Evolutionary conservation across 2,888 invertebrate genomes (phyloP), one percentile per base, ranked within the genome.

Genomic region (Ptycholaimellus sp.): DNA sequence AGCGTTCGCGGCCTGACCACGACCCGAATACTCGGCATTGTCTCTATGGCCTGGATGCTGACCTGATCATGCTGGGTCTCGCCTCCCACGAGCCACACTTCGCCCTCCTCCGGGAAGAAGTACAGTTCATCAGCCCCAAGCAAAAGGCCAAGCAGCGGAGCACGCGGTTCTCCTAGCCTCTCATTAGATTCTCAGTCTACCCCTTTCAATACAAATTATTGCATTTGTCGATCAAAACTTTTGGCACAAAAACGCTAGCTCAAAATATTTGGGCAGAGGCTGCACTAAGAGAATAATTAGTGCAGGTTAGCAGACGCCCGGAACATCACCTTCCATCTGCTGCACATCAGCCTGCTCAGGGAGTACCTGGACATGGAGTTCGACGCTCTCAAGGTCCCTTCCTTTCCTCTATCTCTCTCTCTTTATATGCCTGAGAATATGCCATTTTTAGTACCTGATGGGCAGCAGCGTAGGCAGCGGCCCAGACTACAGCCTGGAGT

Each of bases 31-130:
- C 83, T 1, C 48, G 85, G 16, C 93, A 96, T 60, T 96, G 93
- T 58, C 68, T 96, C 34, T 93, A 93, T 58, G 93, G 93, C 0
- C 66, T 90, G 19, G 93, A 96, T 62, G 90, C 93, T 2, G 93
- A 96, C 69, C 70, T 96, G 61, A 83, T 96, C 44, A 90, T 93
- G 76, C 65, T 96, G 46, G 87, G 90, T 2, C 68, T 93, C 49
- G 81, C 82, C 53, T 76, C 82, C 0, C 93, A 96, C 58, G 90
- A 96, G 57, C 76, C 82, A 1, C 77, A 87, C 62, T 93, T 96
- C 61, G 77, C 83, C 2, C 65, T 96, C 39, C 66, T 96, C 2
- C 69, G 93, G 46, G 93, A 90, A 63, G 87, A 90, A 69, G 79
- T 82, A 44, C 51, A 47, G 31, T 59, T 57, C 44, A 44, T 37